phyloP scores from a whole-genome alignment of 2,888 invertebrate species.

The Julus scandinavius region DNA sequence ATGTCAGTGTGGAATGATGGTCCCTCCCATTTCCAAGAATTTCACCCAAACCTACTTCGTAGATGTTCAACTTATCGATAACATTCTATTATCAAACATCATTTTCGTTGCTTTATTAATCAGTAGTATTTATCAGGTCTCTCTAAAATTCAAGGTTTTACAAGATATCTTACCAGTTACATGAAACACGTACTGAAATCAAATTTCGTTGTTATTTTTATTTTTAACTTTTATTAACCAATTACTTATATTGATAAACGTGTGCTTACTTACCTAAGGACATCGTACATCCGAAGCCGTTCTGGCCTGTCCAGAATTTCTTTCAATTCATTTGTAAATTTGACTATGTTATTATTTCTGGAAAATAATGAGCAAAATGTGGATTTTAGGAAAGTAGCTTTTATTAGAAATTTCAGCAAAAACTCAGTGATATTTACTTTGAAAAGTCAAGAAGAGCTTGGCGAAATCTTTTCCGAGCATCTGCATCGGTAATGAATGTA shows the following conservation, averaged over 20 bases:
- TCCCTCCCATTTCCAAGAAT: neutral
- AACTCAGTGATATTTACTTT: neutral
- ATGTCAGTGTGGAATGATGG: neutral
- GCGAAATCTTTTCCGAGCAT: neutral
- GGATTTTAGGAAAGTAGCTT: neutral
- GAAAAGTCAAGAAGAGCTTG: neutral
- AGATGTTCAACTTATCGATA: neutral
- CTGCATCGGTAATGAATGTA: neutral
- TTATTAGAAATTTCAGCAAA: neutral
- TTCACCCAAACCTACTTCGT: neutral
- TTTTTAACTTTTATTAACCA: neutral
- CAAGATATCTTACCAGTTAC: neutral
- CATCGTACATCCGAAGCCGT: slow-evolving; percentile 51
- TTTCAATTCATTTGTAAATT: slow-evolving; percentile 34
- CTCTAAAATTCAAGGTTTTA: neutral
- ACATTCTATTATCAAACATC: too few relatives aligned
- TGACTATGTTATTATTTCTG: slow-evolving; percentile 37
- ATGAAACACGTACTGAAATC: too few relatives aligned
- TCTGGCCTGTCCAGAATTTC: slow-evolving; percentile 48
- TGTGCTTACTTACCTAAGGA: slow-evolving; percentile 42
- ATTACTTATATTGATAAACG: slow-evolving; percentile 7
- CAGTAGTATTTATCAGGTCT: neutral
- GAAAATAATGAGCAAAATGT: neutral
- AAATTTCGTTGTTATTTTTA: too few relatives aligned
- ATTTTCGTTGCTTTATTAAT: neutral